phyloP scores from a whole-genome alignment of 1,140 invertebrate species.

The Panonychus citri region DNA sequence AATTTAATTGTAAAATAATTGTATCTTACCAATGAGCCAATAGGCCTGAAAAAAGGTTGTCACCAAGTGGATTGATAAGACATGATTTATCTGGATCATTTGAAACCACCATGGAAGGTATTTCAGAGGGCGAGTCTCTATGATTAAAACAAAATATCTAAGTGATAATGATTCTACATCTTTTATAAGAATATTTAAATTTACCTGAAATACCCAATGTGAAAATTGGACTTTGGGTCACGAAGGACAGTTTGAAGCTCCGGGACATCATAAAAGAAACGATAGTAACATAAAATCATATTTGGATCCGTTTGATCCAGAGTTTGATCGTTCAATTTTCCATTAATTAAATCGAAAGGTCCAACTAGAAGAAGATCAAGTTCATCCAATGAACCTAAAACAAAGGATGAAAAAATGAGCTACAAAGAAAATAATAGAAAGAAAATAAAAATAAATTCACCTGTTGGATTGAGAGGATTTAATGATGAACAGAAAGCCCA shows the following conservation, averaged over 20 bases:
- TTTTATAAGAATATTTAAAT: no score
- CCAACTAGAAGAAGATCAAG: constrained; percentile 50
- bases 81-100: constrained; percentile 42
- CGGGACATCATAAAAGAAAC: constrained; percentile 78
- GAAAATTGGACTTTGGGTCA: constrained; percentile 40
- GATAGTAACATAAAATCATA: constrained; percentile 43
- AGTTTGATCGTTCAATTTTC: constrained; percentile 19
- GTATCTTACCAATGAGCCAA: no score
- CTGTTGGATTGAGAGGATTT: constrained; percentile 31
- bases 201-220: constrained; percentile 44
- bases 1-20: no score
- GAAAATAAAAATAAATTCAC: constrained; percentile 20
- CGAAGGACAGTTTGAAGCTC: constrained; percentile 42
- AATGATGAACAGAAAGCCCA: constrained; percentile 49
- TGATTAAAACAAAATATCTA: background rate
- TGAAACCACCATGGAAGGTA: constrained; percentile 46
- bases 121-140: constrained; percentile 43
- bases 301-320: constrained; percentile 26
- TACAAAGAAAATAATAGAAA: constrained; percentile 34
- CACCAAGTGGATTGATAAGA: constrained; percentile 40
- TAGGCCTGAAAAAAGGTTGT: constrained; percentile 56
- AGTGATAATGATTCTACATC: no score
- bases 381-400: background rate
- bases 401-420: background rate
- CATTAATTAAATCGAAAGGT: constrained; percentile 53